A percentile compares a stretch with the other conserved stretches of the same genome.
These are phyloP conservation scores for Stegostoma tigrinum DNA, from an alignment of 2,113 vertebrate genomes.

Conservation along the genomic window DNA sequence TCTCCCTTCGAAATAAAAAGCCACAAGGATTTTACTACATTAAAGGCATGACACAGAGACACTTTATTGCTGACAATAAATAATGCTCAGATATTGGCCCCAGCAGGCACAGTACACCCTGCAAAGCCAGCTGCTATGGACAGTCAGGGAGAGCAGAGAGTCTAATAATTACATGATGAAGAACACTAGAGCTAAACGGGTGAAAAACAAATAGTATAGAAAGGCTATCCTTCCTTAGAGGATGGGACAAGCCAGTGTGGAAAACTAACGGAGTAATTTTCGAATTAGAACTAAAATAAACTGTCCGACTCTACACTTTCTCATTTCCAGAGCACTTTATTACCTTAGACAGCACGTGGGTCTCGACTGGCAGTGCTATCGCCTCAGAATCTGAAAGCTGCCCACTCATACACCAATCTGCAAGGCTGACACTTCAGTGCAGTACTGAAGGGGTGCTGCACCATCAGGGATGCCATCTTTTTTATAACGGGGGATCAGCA, in stretches of 20 bases:
- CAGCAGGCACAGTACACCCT: not conserved
- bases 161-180: not conserved
- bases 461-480: not conserved
- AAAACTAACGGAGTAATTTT: not conserved
- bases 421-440: not conserved
- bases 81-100: not conserved
- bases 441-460: not conserved
- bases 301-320: not conserved
- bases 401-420: not conserved
- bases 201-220: not conserved
- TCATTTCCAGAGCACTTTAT: not conserved
- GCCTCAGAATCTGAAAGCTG: not conserved
- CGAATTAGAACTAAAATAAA: slow-evolving; percentile 7
- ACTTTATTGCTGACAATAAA: not conserved
- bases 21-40: not conserved
- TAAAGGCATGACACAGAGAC: not conserved
- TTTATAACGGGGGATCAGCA: not conserved
- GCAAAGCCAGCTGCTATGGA: not conserved
- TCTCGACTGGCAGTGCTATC: not conserved
- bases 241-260: not conserved
- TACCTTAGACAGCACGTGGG: not conserved
- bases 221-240: not conserved
- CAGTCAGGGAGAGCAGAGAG: not conserved
- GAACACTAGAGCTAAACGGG: not conserved
- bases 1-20: no score